Evolutionary conservation across 2,888 invertebrate genomes (phyloP).

Genomic region (Meta bourneti): DNA sequence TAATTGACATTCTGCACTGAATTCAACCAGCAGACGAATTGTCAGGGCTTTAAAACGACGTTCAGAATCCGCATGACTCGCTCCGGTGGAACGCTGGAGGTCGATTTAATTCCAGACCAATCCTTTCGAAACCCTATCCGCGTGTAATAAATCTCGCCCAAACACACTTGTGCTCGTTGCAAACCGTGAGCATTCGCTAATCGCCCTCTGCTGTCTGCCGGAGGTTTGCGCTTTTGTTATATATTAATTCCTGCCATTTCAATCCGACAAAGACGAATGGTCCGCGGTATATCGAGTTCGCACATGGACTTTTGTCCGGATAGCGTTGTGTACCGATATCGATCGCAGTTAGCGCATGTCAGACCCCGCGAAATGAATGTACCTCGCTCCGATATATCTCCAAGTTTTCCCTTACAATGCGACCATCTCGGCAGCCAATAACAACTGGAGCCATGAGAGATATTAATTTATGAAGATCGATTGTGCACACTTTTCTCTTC

Average conservation of each 20-base stretch:
- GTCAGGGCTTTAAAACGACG: too few species aligned
- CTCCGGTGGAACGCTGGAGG: too few species aligned
- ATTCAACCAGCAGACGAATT: too few species aligned
- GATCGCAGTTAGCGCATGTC: conserved; percentile 58
- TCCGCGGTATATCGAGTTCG: conserved; percentile 35
- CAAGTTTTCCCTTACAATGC: conserved; percentile 43
- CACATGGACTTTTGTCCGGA: conserved; percentile 41
- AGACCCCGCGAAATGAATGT: conserved; percentile 53
- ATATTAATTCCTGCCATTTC: conserved; percentile 54
- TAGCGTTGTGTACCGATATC: conserved; percentile 13
- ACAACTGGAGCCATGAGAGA: conserved; percentile 42
- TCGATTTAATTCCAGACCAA: too few species aligned
- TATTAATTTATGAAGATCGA: conserved; percentile 71
- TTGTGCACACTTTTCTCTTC: conserved; percentile 4
- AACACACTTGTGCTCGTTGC: too few species aligned
- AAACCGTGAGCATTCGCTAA: conserved; percentile 13
- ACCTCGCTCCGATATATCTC: conserved; percentile 49
- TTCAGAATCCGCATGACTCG: too few species aligned
- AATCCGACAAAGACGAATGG: conserved; percentile 57
- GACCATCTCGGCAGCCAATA: conserved; percentile 63
- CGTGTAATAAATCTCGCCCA: too few species aligned
- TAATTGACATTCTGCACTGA: too few species aligned
- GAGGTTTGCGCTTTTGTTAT: conserved; percentile 18
- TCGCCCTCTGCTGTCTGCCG: not conserved
- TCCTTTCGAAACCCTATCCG: too few species aligned